These are phyloP conservation scores for Ruditapes philippinarum DNA, from an alignment of 1,140 invertebrate species.

Conservation along the genomic window DNA sequence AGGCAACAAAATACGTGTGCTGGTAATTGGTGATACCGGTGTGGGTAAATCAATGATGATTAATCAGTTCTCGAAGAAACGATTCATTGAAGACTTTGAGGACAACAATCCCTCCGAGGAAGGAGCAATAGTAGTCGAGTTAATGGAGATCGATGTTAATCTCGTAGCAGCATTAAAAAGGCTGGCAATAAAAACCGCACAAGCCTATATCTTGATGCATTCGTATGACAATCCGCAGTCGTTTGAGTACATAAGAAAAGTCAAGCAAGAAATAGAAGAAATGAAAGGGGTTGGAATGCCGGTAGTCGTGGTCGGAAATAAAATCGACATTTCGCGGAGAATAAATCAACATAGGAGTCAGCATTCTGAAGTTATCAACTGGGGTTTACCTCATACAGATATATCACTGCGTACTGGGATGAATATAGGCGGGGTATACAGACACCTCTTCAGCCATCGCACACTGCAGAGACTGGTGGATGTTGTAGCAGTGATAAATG, in stretches of 20 bases:
- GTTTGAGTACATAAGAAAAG: neutral
- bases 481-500: neutral
- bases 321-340: neutral
- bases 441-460: neutral
- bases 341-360: neutral
- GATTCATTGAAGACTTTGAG: neutral
- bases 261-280: conserved; percentile 4
- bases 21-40: neutral
- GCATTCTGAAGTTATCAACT: no score
- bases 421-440: neutral
- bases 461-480: neutral
- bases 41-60: neutral
- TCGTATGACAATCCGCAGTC: neutral
- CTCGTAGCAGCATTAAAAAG: neutral
- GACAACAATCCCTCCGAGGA: neutral
- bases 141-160: neutral
- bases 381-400: neutral
- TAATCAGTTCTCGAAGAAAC: neutral
- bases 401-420: neutral
- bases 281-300: conserved; percentile 20
- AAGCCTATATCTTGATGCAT: neutral
- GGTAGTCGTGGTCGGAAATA: neutral
- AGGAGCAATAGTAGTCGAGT: neutral
- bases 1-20: neutral
- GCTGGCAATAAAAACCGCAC: conserved; percentile 8